A percentile compares a stretch with the other conserved stretches of the same genome.
These are phyloP conservation scores for Falco biarmicus DNA, from an alignment of 2,797 vertebrate genomes.

Conservation along the genomic window DNA sequence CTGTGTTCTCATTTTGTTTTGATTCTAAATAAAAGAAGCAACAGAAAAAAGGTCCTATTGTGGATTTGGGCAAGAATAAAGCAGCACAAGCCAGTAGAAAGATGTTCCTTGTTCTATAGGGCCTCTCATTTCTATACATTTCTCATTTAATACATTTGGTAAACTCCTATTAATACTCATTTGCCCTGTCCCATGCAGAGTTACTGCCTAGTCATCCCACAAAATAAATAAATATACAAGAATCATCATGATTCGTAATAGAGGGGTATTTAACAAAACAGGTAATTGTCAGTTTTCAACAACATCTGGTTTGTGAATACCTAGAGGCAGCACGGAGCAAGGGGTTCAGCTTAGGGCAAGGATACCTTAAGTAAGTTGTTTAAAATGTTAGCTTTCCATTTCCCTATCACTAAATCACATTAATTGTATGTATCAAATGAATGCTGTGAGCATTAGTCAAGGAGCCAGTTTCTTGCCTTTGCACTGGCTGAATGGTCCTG, in stretches of 20 bases:
- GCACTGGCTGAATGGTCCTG: background rate
- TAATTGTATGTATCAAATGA: background rate
- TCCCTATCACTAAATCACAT: background rate
- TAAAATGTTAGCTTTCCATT: background rate
- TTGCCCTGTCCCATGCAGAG: background rate
- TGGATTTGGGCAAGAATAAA: background rate
- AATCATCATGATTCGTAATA: background rate
- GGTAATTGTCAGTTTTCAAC: background rate
- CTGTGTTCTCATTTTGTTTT: background rate
- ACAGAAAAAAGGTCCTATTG: background rate
- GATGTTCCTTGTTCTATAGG: background rate
- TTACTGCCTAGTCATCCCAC: background rate
- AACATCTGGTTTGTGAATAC: background rate
- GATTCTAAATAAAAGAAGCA: slow-evolving; percentile 12
- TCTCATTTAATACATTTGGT: background rate
- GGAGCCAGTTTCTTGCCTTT: background rate
- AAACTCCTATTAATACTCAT: background rate
- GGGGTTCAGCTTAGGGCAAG: background rate
- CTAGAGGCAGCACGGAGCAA: background rate
- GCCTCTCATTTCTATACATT: background rate
- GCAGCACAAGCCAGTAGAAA: background rate
- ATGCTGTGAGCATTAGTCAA: background rate
- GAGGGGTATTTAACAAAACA: background rate
- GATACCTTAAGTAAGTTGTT: background rate
- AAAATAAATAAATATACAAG: background rate